Base-by-base conservation (phyloP, 2,888 invertebrate genomes). In the Lycaena phlaeas region DNA sequence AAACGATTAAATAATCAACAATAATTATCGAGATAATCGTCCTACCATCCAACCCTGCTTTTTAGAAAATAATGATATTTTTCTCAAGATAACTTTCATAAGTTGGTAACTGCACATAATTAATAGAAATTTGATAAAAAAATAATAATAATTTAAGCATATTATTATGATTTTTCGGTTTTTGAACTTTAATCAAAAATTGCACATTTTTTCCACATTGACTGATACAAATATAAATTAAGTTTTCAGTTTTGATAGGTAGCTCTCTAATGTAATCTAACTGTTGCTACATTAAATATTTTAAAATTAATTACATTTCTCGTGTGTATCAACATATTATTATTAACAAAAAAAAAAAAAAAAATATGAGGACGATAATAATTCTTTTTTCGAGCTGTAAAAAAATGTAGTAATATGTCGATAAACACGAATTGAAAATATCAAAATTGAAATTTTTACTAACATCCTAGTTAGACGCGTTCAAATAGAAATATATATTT, bases 261-360 rank as follows among this genome's bases (percentile, higher is more conserved):
- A 70, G 78, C 77, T 77, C 76, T 78, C 77, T 77, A 72, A 61
- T 53, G 45, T 53, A 50, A 37, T 29, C 50, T 50, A 50, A 38
- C 29, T 45, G 40, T 50, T 49, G 44, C 50, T 50, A 48, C 42
- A 38, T 42, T 40, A 7, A 18, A 27, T 31, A 38, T 31, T 36
- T 42, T 31, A 42, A 41, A n/a, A 31, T 40, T 45, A 27, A 14
- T 40, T 11, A 14, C 15, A 14, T n/a, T n/a, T n/a, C n/a, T 37
- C 22, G 37, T 17, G 31, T 11, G 17, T 31, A 11, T 18, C 11
- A 17, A 31, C 18, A 17, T 31, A 18, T 17, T 11, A 10, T 28
- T 17, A 15, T 36, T 14, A 41, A 22, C 28, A 41, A 29, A 28
- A 36, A 14, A 11, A 22, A n/a, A n/a, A n/a, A n/a, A n/a, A n/a